phyloP scores from a whole-genome alignment of 2,113 vertebrate genomes.

The Delphinus delphis region DNA sequence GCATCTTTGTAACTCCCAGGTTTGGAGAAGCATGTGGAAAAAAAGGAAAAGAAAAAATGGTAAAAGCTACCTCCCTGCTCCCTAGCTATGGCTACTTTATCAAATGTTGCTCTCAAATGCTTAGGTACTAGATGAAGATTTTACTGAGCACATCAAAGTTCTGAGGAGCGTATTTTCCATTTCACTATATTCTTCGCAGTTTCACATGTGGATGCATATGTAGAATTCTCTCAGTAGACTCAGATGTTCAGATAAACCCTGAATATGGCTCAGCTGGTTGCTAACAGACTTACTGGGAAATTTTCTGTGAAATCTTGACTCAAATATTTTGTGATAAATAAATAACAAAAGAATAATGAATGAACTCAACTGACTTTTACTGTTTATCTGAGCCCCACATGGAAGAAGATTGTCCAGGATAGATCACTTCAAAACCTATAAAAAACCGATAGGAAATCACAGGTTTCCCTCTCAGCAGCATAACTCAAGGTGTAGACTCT shows the following conservation, averaged over 20 bases:
- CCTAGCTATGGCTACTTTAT: background rate
- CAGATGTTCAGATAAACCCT: background rate
- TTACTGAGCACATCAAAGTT: background rate
- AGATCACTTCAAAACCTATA: background rate
- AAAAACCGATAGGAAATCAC: background rate
- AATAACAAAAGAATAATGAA: background rate
- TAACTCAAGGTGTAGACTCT: background rate
- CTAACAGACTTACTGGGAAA: background rate
- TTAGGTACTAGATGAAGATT: background rate
- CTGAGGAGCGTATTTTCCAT: background rate
- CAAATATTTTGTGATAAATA: conserved; percentile 25
- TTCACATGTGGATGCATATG: background rate
- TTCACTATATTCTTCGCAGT: background rate
- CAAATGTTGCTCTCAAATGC: background rate
- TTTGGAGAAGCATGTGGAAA: background rate
- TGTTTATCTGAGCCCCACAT: background rate
- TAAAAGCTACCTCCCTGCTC: background rate
- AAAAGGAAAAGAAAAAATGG: background rate
- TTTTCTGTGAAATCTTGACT: background rate
- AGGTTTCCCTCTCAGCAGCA: background rate
- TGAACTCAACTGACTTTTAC: background rate
- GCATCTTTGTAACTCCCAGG: background rate
- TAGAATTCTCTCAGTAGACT: background rate
- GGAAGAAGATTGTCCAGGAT: background rate
- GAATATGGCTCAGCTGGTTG: background rate